phyloP scores from a whole-genome alignment of 2,888 invertebrate genomes.

The Drosophila mimetica region DNA sequence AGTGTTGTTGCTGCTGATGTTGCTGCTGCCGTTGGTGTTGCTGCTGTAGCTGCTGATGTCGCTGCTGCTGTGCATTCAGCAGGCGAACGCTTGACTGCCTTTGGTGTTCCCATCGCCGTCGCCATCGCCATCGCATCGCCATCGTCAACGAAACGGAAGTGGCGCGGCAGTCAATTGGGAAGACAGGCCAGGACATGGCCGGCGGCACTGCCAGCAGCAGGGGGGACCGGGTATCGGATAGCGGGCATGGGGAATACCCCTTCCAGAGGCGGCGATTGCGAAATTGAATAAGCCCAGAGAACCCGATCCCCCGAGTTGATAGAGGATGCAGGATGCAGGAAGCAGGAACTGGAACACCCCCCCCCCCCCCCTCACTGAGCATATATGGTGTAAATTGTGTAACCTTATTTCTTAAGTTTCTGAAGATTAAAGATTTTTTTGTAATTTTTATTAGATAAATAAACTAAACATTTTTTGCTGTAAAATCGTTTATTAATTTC shows the following conservation, averaged over 20 bases:
- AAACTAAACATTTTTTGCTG: no score
- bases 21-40: conserved; percentile 45
- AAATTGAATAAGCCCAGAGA: conserved; percentile 68
- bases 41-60: conserved; percentile 17
- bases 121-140: conserved; percentile 26
- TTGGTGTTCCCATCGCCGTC: conserved; percentile 45
- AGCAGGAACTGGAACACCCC: conserved; percentile 17
- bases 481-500: no score
- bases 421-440: no score
- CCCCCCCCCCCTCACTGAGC: conserved; percentile 2
- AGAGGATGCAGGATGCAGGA: conserved; percentile 11
- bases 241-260: background rate
- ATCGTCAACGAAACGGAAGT: conserved; percentile 57
- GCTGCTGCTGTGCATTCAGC: conserved; percentile 58
- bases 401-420: no score
- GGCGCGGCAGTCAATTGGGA: conserved; percentile 75
- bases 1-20: conserved; percentile 34
- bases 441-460: no score
- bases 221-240: background rate
- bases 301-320: conserved; percentile 34
- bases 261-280: conserved; percentile 59
- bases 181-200: conserved; percentile 58
- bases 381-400: no score
- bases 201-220: conserved; percentile 49
- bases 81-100: conserved; percentile 65